These are phyloP conservation scores for Agrotis exclamationis DNA, from an alignment of 2,888 invertebrate genomes.

Conservation along the genomic window DNA sequence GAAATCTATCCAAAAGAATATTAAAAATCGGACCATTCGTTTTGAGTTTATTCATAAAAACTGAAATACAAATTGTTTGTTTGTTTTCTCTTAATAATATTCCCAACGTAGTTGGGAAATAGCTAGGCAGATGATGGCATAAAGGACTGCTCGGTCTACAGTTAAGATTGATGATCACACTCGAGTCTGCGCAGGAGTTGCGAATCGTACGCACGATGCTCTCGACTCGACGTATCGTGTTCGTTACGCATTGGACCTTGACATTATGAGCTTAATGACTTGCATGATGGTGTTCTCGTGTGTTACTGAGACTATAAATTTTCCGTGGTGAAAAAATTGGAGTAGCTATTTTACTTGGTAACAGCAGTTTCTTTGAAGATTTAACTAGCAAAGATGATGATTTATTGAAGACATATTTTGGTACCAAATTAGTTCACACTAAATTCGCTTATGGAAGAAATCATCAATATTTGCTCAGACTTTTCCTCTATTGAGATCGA, in stretches of 20 bases:
- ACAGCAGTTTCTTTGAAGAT: conserved; percentile 8
- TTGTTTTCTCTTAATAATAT: too few species aligned
- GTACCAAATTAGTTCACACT: too few species aligned
- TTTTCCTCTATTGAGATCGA: too few species aligned
- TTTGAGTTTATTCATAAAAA: too few species aligned
- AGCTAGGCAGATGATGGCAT: too few species aligned
- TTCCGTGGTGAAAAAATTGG: conserved; percentile 25
- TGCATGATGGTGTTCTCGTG: conserved; percentile 33
- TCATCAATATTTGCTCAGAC: too few species aligned
- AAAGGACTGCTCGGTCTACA: background rate
- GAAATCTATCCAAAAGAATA: background rate
- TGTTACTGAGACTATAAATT: conserved; percentile 41
- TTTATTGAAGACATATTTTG: too few species aligned
- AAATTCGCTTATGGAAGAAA: too few species aligned
- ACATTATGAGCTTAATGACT: conserved; percentile 49
- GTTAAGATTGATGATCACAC: conserved; percentile 28
- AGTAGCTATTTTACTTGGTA: conserved; percentile 22
- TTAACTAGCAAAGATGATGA: background rate
- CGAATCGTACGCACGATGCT: conserved; percentile 41
- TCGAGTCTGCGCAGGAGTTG: conserved; percentile 30
- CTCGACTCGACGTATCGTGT: conserved; percentile 39
- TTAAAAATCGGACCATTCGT: too few species aligned
- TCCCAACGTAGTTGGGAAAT: too few species aligned
- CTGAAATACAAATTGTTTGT: too few species aligned
- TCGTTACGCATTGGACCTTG: conserved; percentile 52